phyloP scores from a whole-genome alignment of 2,797 vertebrate species.

The Paratrypauchen microcephalus region DNA sequence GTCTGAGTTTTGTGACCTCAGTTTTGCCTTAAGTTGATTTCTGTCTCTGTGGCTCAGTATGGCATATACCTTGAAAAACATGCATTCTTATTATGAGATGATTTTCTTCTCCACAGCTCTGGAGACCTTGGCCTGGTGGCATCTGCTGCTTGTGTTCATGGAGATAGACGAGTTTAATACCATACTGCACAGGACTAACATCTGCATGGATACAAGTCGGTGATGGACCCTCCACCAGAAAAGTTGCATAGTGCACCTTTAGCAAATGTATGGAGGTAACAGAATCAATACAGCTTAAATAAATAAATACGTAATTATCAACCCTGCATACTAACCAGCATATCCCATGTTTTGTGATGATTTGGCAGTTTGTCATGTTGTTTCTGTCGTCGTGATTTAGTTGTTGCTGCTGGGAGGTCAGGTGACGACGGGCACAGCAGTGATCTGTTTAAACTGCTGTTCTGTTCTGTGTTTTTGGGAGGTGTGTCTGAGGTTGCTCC shows the following conservation, averaged over 20 bases:
- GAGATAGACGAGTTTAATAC: too few relatives aligned
- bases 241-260: too few relatives aligned
- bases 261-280: background rate
- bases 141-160: too few relatives aligned
- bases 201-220: too few relatives aligned
- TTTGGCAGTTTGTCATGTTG: constrained; percentile 52
- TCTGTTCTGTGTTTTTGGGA: constrained; percentile 7
- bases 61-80: too few relatives aligned
- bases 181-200: too few relatives aligned
- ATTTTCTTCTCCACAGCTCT: too few relatives aligned
- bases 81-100: too few relatives aligned
- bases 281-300: too few relatives aligned
- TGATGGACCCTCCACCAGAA: too few relatives aligned
- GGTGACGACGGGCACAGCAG: constrained; percentile 22
- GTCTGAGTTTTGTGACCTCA: background rate
- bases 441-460: constrained; percentile 29
- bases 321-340: background rate
- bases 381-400: constrained; percentile 32
- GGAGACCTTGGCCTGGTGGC: too few relatives aligned
- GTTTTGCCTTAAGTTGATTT: constrained; percentile 11
- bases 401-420: constrained; percentile 52
- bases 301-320: background rate
- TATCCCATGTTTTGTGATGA: background rate
- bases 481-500: constrained; percentile 31
- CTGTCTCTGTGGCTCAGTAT: constrained; percentile 30